Evolutionary conservation across 2,113 vertebrate species (phyloP).

Genomic region (Pimephales promelas): DNA sequence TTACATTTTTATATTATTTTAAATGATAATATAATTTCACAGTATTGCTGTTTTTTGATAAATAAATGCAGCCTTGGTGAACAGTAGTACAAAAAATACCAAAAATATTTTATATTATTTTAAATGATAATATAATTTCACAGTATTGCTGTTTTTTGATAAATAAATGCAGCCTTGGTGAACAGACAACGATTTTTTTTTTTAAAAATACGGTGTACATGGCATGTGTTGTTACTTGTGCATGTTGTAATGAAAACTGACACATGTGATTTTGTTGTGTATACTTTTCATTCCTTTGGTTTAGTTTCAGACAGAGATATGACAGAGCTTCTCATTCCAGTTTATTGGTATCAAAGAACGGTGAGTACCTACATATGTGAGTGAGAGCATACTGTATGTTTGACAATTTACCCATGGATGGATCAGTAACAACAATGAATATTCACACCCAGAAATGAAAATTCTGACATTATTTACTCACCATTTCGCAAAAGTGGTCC

Average conservation of each 20-base stretch:
- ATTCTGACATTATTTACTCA: neutral
- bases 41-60: neutral
- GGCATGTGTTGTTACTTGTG: neutral
- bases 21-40: neutral
- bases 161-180: neutral
- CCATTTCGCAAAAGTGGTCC: neutral
- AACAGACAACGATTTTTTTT: too few species aligned
- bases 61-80: neutral
- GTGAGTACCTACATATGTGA: constrained; percentile 12
- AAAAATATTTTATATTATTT: too few species aligned
- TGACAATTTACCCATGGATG: neutral
- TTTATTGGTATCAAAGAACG: neutral
- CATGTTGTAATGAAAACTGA: neutral
- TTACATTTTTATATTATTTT: neutral
- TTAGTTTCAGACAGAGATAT: constrained; percentile 24
- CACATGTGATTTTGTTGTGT: neutral
- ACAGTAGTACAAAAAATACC: too few species aligned
- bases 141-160: neutral
- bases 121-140: neutral
- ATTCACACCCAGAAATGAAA: neutral
- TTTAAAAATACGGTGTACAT: too few species aligned
- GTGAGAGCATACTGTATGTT: neutral
- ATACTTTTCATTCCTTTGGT: neutral
- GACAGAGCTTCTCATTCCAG: neutral
- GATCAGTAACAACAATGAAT: neutral